Evolutionary conservation across 2,888 invertebrate genomes (phyloP).

Genomic region (Aporophyla lueneburgensis): DNA sequence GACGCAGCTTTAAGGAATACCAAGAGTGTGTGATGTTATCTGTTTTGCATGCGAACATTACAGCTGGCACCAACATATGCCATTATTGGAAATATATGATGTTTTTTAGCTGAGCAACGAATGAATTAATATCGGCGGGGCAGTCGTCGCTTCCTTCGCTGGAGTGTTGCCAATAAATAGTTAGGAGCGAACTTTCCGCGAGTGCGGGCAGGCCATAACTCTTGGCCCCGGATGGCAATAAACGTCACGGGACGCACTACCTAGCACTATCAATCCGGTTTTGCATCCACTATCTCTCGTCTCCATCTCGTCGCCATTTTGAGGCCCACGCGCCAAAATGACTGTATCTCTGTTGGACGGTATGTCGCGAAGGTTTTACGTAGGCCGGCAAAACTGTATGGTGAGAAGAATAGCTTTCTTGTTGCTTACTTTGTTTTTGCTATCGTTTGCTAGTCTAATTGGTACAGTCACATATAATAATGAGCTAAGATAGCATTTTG

Average conservation of each 20-base stretch:
- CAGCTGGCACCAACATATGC: constrained; percentile 77
- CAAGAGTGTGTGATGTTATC: constrained; percentile 45
- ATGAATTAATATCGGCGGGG: constrained; percentile 81
- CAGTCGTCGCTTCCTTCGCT: constrained; percentile 78
- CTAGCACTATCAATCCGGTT: constrained; percentile 86
- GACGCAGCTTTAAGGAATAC: constrained; percentile 44
- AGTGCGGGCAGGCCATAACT: constrained; percentile 80
- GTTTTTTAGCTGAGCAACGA: constrained; percentile 86
- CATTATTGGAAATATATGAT: constrained; percentile 84
- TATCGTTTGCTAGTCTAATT: not conserved
- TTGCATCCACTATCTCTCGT: constrained; percentile 85
- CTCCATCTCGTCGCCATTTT: constrained; percentile 80
- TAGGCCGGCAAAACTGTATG: constrained; percentile 19
- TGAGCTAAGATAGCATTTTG: not conserved
- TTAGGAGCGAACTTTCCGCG: constrained; percentile 83
- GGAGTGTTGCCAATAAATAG: constrained; percentile 87
- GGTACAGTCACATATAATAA: not conserved
- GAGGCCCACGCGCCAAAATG: constrained; percentile 56
- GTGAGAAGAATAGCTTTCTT: not conserved
- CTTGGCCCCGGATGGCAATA: constrained; percentile 81
- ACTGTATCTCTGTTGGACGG: constrained; percentile 47
- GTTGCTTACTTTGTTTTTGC: not conserved
- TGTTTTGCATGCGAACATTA: constrained; percentile 67
- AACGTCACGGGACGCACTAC: constrained; percentile 84
- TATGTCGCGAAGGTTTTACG: constrained; percentile 47